Conservation (phyloP, 2,797 vertebrate species). For the Peromyscus nudipes region DNA sequence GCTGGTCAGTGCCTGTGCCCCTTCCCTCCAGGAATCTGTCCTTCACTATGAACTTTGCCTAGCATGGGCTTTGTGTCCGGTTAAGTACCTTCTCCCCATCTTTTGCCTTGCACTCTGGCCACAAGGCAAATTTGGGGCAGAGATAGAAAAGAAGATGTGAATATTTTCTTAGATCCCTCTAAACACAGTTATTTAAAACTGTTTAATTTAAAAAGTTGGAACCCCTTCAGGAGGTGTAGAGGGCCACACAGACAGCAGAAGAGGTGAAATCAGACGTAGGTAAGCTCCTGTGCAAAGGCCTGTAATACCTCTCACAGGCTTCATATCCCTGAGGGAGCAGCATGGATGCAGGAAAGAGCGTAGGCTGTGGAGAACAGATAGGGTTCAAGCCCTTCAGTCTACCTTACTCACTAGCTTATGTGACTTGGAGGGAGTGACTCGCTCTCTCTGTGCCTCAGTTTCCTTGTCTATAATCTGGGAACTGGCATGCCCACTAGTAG, state of each 20-base stretch:
- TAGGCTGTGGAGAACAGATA: not conserved
- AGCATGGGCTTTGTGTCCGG: not conserved
- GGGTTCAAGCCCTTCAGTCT: not conserved
- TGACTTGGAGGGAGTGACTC: not conserved
- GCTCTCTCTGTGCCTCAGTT: not conserved
- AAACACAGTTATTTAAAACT: slow-evolving; percentile 32
- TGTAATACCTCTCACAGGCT: not conserved
- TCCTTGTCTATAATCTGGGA: not conserved
- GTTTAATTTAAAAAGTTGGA: not conserved
- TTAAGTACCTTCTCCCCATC: not conserved
- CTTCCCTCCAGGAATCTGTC: not conserved
- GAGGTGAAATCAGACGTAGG: not conserved
- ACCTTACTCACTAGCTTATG: not conserved
- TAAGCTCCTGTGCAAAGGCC: not conserved
- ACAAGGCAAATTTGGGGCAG: not conserved
- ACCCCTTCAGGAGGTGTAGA: not conserved
- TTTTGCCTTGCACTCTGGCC: not conserved
- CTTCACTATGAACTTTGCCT: not conserved
- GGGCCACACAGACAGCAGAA: not conserved
- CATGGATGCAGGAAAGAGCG: not conserved
- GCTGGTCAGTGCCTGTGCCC: no score
- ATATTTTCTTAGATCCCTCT: slow-evolving; percentile 16
- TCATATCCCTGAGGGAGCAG: not conserved
- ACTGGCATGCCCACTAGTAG: no score
- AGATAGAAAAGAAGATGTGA: not conserved